Evolutionary conservation across 2,888 invertebrate species (phyloP).

Genomic region (Sesia bembeciformis): DNA sequence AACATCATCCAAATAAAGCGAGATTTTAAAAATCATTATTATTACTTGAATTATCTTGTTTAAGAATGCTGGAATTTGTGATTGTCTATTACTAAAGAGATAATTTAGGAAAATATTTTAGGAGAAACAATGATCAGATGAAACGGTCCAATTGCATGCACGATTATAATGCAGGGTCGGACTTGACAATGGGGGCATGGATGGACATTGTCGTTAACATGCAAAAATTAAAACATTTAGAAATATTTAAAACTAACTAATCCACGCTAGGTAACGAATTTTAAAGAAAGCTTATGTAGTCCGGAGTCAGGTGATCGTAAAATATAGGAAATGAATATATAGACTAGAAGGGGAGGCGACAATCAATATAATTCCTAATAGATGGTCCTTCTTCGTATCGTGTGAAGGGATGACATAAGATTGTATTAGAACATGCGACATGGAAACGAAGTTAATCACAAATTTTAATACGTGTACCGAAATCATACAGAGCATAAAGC

Average conservation of each 20-base stretch:
- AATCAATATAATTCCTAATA: conserved; percentile 42
- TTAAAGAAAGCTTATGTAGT: conserved; percentile 16
- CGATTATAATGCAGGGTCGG: conserved; percentile 32
- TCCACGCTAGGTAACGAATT: conserved; percentile 15
- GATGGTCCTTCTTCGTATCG: conserved; percentile 18
- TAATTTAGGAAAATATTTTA: neutral
- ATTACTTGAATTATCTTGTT: too few species aligned
- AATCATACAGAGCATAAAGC: too few species aligned
- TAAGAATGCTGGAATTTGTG: too few species aligned
- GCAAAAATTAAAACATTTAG: conserved; percentile 31
- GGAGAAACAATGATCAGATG: neutral
- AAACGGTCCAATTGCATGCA: conserved; percentile 31
- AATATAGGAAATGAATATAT: conserved; percentile 35
- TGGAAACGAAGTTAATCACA: neutral
- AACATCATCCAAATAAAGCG: too few species aligned
- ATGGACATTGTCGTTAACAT: conserved; percentile 21
- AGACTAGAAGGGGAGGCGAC: conserved; percentile 31
- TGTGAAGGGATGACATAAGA: conserved; percentile 21
- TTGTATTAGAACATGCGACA: conserved; percentile 32
- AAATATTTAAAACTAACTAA: conserved; percentile 16
- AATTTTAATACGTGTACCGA: too few species aligned
- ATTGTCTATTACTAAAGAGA: too few species aligned
- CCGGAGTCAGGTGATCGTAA: conserved; percentile 19
- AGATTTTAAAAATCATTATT: too few species aligned
- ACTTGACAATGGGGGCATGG: conserved; percentile 35